Percentiles rank a stretch among this genome's conserved stretches.
These are phyloP conservation scores for Frieseomelitta varia DNA, from an alignment of 1,140 invertebrate genomes.

Conservation along the genomic window DNA sequence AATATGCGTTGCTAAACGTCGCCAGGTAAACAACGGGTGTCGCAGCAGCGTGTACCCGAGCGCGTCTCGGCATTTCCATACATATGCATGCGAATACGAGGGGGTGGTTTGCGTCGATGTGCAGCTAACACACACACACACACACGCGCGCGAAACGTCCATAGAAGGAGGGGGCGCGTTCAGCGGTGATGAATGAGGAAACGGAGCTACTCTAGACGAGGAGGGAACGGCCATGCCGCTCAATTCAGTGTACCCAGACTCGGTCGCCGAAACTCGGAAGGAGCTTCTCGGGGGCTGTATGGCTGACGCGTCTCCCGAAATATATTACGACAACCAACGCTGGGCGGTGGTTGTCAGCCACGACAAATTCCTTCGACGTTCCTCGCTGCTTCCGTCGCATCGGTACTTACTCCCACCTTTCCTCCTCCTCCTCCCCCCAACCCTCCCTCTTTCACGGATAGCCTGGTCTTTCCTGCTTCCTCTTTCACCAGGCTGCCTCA, in stretches of 20 bases:
- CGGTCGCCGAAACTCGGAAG: conserved; percentile 5
- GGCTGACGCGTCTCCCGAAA: conserved; percentile 48
- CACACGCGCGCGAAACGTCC: neutral
- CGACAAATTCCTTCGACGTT: conserved; percentile 62
- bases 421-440: too few relatives aligned
- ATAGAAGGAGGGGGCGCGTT: neutral
- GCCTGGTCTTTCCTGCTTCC: neutral
- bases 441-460: neutral
- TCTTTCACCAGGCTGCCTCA: neutral
- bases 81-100: conserved; percentile 8
- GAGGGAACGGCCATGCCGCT: neutral
- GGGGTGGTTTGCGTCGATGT: neutral
- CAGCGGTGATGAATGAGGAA: conserved; percentile 55
- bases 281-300: neutral
- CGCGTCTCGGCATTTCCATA: conserved; percentile 5
- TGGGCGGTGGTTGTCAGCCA: conserved; percentile 42
- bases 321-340: conserved; percentile 49
- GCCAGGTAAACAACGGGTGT: neutral
- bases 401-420: neutral
- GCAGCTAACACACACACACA: too few relatives aligned
- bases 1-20: conserved; percentile 19
- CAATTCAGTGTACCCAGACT: neutral
- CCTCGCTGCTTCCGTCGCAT: conserved; percentile 5
- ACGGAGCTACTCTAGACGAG: conserved; percentile 3
- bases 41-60: neutral